phyloP scores from a whole-genome alignment of 1,140 invertebrate species.

The Diorhabda elongata region DNA sequence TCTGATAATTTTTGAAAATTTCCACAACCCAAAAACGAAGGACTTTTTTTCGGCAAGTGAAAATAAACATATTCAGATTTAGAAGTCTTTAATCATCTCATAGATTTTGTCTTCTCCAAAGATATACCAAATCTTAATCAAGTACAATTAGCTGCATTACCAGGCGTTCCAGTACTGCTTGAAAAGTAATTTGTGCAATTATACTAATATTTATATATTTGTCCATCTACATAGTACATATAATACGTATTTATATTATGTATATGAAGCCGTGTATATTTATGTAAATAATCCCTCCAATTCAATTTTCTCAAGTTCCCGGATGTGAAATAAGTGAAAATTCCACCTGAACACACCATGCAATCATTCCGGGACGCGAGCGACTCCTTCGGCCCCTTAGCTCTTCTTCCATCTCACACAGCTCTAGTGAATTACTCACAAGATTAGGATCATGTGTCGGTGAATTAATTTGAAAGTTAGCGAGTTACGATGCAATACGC shows the following conservation, averaged over 20 bases:
- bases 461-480: slow-evolving; percentile 32
- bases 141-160: no score
- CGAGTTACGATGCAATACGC: slow-evolving; percentile 27
- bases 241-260: not conserved
- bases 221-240: no score
- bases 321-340: not conserved
- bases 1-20: no score
- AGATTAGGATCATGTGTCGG: slow-evolving; percentile 14
- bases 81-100: no score
- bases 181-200: not conserved
- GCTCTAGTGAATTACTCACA: slow-evolving; percentile 10
- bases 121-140: no score
- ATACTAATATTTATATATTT: slow-evolving; percentile 4
- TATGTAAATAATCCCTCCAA: not conserved
- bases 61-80: no score
- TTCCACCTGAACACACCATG: slow-evolving; percentile 1
- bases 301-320: slow-evolving; percentile 1
- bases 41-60: no score
- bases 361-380: not conserved
- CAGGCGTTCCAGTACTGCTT: no score
- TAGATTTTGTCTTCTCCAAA: no score
- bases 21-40: no score
- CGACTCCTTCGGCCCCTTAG: not conserved
- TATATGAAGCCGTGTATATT: not conserved
- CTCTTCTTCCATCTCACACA: not conserved